A percentile compares a stretch with the other conserved stretches of the same genome.
phyloP scores from a whole-genome alignment of 2,797 vertebrate genomes.

The Fistularia tabacaria region DNA sequence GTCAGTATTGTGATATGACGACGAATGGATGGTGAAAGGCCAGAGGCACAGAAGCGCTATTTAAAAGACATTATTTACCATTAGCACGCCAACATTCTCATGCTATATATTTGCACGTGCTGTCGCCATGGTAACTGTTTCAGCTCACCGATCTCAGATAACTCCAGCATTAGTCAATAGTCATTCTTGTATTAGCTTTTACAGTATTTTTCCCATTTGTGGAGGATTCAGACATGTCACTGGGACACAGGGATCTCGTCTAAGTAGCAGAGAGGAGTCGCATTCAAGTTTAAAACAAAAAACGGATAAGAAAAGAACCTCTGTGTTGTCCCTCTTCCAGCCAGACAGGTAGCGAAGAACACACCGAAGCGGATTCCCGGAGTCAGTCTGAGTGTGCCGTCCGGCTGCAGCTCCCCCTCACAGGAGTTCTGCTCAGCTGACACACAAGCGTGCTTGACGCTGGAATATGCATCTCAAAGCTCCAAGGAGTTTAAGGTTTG shows the following conservation, averaged over 20 bases:
- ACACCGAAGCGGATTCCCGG: slow-evolving; percentile 81
- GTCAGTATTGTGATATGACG: too few species aligned
- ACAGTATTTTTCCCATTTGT: neutral
- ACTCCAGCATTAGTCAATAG: too few species aligned
- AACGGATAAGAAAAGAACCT: slow-evolving; percentile 22
- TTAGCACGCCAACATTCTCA: too few species aligned
- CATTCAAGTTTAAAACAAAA: too few species aligned
- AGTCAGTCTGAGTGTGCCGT: slow-evolving; percentile 80
- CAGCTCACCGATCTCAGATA: too few species aligned
- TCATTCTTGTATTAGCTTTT: too few species aligned
- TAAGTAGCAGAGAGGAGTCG: too few species aligned
- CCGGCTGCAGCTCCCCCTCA: slow-evolving; percentile 82
- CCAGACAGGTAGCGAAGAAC: slow-evolving; percentile 90
- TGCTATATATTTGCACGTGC: too few species aligned
- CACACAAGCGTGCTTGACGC: slow-evolving; percentile 74
- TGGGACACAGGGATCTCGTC: neutral
- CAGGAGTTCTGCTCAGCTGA: slow-evolving; percentile 84
- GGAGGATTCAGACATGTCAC: neutral
- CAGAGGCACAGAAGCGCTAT: too few species aligned
- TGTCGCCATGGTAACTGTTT: too few species aligned
- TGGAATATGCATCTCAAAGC: slow-evolving; percentile 73
- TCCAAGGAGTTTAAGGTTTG: neutral
- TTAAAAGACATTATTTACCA: too few species aligned
- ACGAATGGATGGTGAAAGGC: too few species aligned
- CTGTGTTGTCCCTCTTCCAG: slow-evolving; percentile 67